Evolutionary conservation across 2,113 vertebrate genomes (phyloP).

Genomic region (Crypturellus undulatus): DNA sequence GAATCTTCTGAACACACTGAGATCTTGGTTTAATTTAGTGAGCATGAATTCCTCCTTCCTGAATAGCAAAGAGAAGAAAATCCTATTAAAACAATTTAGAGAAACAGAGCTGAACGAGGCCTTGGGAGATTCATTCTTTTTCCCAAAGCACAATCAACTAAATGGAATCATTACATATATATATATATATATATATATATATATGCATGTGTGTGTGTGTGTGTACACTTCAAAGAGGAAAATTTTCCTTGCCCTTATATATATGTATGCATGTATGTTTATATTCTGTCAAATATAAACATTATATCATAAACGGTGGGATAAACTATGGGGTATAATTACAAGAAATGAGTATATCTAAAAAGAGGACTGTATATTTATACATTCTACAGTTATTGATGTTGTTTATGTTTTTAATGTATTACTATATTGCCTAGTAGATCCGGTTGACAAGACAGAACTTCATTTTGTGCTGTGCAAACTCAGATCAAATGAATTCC

Average conservation of each 20-base stretch:
- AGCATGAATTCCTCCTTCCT: neutral
- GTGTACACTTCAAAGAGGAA: slow-evolving; percentile 2
- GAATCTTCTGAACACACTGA: neutral
- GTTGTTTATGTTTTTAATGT: neutral
- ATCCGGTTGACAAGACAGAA: slow-evolving; percentile 4
- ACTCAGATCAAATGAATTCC: slow-evolving; percentile 63
- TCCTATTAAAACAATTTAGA: neutral
- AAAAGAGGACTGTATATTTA: neutral
- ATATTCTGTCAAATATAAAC: neutral
- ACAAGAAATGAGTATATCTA: neutral
- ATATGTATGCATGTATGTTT: neutral
- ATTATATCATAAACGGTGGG: neutral
- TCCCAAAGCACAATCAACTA: neutral
- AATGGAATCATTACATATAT: neutral
- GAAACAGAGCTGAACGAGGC: neutral
- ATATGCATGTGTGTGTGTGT: neutral
- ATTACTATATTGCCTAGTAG: neutral
- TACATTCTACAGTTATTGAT: neutral
- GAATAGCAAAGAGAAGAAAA: neutral
- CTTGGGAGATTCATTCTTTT: neutral
- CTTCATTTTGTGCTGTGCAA: slow-evolving; percentile 21
- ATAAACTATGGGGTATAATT: neutral
- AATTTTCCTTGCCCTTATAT: neutral
- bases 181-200: neutral
- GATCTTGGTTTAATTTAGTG: neutral